Percentiles rank a stretch among this genome's conserved stretches.
phyloP scores from a whole-genome alignment of 2,888 invertebrate species.

The Leptopilina myrica region DNA sequence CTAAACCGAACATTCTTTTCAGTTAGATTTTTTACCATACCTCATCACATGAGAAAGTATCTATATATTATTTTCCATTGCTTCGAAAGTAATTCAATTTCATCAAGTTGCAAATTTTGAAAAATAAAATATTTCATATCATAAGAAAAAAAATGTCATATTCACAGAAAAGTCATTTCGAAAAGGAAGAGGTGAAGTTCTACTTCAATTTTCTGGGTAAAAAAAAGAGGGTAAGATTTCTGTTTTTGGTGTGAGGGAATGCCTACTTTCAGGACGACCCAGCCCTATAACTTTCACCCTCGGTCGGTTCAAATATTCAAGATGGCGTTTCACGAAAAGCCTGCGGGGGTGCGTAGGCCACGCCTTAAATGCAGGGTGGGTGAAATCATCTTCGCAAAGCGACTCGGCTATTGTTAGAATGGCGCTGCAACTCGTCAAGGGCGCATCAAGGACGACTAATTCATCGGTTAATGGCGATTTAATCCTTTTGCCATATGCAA shows the following conservation, averaged over 20 bases:
- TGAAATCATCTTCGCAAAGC: conserved; percentile 46
- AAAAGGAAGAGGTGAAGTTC: conserved; percentile 22
- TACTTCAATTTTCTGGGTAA: conserved; percentile 20
- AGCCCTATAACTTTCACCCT: conserved; percentile 67
- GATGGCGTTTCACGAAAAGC: conserved; percentile 67
- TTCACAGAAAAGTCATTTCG: neutral
- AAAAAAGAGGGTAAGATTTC: conserved; percentile 13
- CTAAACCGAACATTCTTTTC: too few species aligned
- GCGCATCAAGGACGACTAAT: conserved; percentile 63
- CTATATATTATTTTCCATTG: too few species aligned
- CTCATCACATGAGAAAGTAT: too few species aligned
- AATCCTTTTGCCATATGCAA: conserved; percentile 29
- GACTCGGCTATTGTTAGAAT: conserved; percentile 56
- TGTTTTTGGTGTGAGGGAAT: neutral
- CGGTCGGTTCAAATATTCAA: conserved; percentile 66
- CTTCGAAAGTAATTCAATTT: neutral
- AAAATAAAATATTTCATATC: neutral
- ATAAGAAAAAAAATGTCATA: neutral
- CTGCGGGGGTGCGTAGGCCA: conserved; percentile 71
- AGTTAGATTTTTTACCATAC: too few species aligned
- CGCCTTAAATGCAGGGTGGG: conserved; percentile 64
- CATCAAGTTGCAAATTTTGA: neutral
- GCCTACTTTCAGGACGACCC: conserved; percentile 22
- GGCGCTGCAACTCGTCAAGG: conserved; percentile 60
- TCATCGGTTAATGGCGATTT: conserved; percentile 34